Evolutionary conservation across 2,797 vertebrate species (phyloP).

Genomic region (Gymnothorax reevesii): DNA sequence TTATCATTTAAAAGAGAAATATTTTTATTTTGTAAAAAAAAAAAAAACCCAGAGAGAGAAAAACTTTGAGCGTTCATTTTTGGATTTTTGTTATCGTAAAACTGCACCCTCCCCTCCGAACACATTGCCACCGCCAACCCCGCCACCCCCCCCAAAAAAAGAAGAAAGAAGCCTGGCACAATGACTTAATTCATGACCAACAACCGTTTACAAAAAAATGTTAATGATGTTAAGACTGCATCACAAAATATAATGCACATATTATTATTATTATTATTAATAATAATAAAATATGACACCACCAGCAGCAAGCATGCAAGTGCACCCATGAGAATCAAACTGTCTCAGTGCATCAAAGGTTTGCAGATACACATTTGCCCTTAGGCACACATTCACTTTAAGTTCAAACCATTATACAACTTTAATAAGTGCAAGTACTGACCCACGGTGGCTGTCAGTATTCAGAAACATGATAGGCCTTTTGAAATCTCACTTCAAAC

Average conservation of each 20-base stretch:
- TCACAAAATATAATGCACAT: not conserved
- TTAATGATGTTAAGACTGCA: not conserved
- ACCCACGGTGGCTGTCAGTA: not conserved
- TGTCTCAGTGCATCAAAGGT: not conserved
- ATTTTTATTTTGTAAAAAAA: constrained; percentile 81
- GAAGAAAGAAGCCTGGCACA: constrained; percentile 67
- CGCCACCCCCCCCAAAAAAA: not conserved
- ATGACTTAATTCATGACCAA: constrained; percentile 57
- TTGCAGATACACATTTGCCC: not conserved
- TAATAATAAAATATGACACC: not conserved
- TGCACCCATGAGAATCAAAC: not conserved
- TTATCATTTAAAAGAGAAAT: constrained; percentile 81
- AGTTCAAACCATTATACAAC: not conserved
- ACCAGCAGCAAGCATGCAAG: not conserved
- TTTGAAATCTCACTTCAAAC: not conserved
- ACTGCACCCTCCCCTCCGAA: not conserved
- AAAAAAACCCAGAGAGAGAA: constrained; percentile 72
- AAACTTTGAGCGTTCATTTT: constrained; percentile 61
- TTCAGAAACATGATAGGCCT: not conserved
- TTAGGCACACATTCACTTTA: not conserved
- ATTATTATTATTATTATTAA: not conserved
- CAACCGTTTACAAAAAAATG: constrained; percentile 34
- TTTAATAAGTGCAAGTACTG: not conserved
- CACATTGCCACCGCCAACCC: not conserved
- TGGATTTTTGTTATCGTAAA: constrained; percentile 49